Evolutionary conservation across 2,113 vertebrate species (phyloP).

Genomic region (Lagenorhynchus albirostris): DNA sequence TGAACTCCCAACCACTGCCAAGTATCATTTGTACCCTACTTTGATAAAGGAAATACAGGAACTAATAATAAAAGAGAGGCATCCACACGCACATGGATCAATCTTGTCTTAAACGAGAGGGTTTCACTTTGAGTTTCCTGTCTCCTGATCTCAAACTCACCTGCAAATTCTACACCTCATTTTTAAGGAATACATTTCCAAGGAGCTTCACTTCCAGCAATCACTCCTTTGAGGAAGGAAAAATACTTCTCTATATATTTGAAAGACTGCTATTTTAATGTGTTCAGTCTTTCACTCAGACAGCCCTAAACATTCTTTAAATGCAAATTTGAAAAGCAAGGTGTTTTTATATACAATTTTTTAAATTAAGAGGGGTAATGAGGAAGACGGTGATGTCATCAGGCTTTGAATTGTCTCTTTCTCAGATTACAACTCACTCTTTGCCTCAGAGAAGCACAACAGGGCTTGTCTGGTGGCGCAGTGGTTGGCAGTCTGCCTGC

Average conservation of each 20-base stretch:
- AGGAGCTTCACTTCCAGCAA: not conserved
- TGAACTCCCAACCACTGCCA: not conserved
- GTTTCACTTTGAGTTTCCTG: not conserved
- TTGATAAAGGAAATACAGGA: not conserved
- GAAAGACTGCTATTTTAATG: conserved; percentile 22
- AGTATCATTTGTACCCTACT: not conserved
- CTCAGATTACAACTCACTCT: not conserved
- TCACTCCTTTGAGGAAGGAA: not conserved
- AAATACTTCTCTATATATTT: not conserved
- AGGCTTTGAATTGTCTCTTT: not conserved
- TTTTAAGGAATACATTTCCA: not conserved
- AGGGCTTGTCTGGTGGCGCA: too few species aligned
- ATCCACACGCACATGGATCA: too few species aligned
- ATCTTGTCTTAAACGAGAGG: not conserved
- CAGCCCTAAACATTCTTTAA: not conserved
- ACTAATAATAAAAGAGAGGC: not conserved
- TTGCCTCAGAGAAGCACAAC: not conserved
- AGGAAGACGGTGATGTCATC: not conserved
- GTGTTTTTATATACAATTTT: not conserved
- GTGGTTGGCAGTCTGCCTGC: too few species aligned
- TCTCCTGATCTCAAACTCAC: not conserved
- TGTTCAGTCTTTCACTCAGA: not conserved
- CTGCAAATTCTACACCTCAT: not conserved
- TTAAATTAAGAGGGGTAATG: not conserved
- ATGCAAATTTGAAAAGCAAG: conserved; percentile 16